Evolutionary conservation across 2,113 vertebrate species (phyloP).

Genomic region (Calyptomena viridis): DNA sequence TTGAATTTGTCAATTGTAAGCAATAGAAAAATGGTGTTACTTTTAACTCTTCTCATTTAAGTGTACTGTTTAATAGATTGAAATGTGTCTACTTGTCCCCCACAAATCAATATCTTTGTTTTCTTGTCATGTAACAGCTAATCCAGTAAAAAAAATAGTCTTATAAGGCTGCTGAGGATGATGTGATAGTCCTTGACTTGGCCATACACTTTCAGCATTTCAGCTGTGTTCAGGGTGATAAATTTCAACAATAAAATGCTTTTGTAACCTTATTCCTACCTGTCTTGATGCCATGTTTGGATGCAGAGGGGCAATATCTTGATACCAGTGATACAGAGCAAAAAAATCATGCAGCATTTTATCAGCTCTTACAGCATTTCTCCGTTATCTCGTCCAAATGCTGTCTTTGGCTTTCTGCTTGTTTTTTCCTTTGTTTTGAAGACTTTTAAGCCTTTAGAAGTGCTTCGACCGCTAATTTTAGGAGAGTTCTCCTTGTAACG

Average conservation of each 20-base stretch:
- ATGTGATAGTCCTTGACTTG: background rate
- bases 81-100: background rate
- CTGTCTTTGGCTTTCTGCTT: conserved; percentile 36
- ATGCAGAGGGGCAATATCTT: background rate
- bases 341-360: background rate
- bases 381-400: background rate
- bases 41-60: background rate
- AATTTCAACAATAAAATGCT: background rate
- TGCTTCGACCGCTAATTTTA: background rate
- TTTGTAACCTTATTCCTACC: conserved; percentile 2
- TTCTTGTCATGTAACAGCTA: background rate
- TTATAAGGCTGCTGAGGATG: background rate
- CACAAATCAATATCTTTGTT: background rate
- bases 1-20: background rate
- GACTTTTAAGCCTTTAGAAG: background rate
- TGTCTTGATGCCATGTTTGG: background rate
- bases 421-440: conserved; percentile 42
- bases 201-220: background rate
- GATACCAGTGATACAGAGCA: background rate
- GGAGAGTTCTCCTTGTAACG: background rate
- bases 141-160: background rate
- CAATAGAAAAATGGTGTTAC: background rate
- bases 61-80: background rate
- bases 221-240: background rate
- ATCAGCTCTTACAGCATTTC: background rate